These are phyloP conservation scores for Himalopsyche phryganea DNA, from an alignment of 1,140 invertebrate genomes.

Conservation along the genomic window DNA sequence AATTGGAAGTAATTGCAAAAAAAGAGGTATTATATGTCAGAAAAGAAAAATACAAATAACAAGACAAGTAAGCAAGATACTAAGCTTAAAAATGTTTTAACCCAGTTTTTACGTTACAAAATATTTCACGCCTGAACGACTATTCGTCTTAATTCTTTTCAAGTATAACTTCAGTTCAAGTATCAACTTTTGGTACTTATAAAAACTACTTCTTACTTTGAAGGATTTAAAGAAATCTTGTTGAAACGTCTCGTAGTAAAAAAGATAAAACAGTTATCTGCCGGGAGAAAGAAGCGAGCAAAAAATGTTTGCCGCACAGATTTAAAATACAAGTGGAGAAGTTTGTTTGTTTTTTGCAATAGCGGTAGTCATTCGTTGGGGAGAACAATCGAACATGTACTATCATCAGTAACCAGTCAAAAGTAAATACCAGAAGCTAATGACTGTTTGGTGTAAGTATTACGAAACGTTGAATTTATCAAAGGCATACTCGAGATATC, in stretches of 20 bases:
- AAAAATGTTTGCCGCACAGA: background rate
- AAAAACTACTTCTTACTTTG: background rate
- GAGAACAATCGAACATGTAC: background rate
- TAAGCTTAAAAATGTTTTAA: too few relatives aligned
- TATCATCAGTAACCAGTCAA: background rate
- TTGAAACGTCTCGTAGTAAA: background rate
- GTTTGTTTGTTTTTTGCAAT: background rate
- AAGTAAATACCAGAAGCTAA: conserved; percentile 7
- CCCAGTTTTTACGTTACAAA: too few relatives aligned
- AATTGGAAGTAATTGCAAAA: too few relatives aligned
- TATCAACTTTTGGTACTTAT: background rate
- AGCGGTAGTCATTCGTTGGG: background rate
- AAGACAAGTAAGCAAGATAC: too few relatives aligned
- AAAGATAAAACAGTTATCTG: background rate
- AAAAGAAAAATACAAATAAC: too few relatives aligned
- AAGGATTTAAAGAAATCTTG: background rate
- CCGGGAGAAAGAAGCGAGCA: background rate
- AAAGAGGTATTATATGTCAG: too few relatives aligned
- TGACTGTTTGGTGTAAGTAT: conserved; percentile 5
- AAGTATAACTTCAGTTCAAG: too few relatives aligned
- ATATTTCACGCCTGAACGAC: too few relatives aligned
- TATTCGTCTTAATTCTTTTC: too few relatives aligned
- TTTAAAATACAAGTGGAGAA: background rate
- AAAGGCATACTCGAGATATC: too few relatives aligned
- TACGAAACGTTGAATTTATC: conserved; percentile 2